These are phyloP conservation scores for Nasonia giraulti DNA, from an alignment of 1,140 invertebrate genomes.

Conservation along the genomic window DNA sequence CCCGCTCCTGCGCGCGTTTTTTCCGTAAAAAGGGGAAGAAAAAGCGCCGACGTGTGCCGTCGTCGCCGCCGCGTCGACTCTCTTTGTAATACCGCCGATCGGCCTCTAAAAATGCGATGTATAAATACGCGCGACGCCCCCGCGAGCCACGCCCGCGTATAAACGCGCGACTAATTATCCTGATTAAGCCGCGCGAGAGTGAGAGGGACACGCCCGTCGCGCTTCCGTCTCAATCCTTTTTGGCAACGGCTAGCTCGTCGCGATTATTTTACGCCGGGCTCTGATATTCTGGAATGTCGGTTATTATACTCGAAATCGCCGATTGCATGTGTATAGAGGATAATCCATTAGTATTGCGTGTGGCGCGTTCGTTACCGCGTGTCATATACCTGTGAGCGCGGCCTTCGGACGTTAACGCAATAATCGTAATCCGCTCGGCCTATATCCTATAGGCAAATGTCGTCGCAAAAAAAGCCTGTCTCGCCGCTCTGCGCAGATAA, in stretches of 20 bases:
- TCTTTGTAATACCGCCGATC: neutral
- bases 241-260: neutral
- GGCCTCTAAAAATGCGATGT: constrained; percentile 31
- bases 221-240: constrained; percentile 21
- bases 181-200: constrained; percentile 25
- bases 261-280: neutral
- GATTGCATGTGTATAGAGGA: neutral
- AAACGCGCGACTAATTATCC: constrained; percentile 34
- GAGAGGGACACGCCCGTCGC: neutral
- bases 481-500: no score
- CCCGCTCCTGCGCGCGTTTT: neutral
- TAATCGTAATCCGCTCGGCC: neutral
- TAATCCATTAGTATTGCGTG: neutral
- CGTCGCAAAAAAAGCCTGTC: neutral
- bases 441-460: neutral
- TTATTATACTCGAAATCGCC: no score
- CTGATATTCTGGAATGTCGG: neutral
- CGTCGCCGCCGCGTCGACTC: neutral
- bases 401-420: neutral
- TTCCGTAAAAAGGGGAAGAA: constrained; percentile 11
- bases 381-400: neutral
- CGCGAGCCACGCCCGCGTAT: constrained; percentile 27
- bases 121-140: neutral
- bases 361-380: neutral
- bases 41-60: constrained; percentile 6